These are phyloP conservation scores for Montipora capitata DNA, from an alignment of 92 coral and sea anemone genomes.

Conservation along the genomic window DNA sequence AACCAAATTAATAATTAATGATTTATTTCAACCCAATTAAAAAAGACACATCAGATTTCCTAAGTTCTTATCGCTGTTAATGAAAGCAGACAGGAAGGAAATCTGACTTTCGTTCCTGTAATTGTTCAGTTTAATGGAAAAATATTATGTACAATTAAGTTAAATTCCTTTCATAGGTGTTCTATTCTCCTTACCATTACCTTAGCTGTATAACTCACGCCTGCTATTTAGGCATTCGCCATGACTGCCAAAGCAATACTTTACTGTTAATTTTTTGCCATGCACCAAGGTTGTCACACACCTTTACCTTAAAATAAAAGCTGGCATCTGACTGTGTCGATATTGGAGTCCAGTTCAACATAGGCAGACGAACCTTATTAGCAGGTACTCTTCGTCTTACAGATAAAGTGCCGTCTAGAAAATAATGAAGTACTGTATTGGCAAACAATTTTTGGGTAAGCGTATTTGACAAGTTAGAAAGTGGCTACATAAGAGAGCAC, in stretches of 20 bases:
- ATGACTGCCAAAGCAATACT: too few species aligned
- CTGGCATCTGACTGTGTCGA: constrained; percentile 39
- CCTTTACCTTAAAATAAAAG: constrained; percentile 87
- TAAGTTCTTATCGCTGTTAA: too few species aligned
- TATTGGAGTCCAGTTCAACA: constrained; percentile 96
- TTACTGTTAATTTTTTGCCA: not conserved
- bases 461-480: not conserved
- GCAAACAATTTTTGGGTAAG: not conserved
- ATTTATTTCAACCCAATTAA: too few species aligned
- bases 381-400: constrained; percentile 69
- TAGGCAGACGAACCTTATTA: constrained; percentile 89
- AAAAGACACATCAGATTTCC: too few species aligned
- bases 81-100: too few species aligned
- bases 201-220: not conserved
- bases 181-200: too few species aligned
- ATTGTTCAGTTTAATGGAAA: too few species aligned
- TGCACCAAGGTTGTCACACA: not conserved
- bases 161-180: too few species aligned
- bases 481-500: not conserved
- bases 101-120: too few species aligned
- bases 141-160: too few species aligned
- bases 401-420: constrained; percentile 59
- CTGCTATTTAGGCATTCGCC: too few species aligned
- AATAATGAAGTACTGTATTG: not conserved
- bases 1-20: too few species aligned